phyloP scores from a whole-genome alignment of 2,888 invertebrate genomes.

The Drosophila mettleri region DNA sequence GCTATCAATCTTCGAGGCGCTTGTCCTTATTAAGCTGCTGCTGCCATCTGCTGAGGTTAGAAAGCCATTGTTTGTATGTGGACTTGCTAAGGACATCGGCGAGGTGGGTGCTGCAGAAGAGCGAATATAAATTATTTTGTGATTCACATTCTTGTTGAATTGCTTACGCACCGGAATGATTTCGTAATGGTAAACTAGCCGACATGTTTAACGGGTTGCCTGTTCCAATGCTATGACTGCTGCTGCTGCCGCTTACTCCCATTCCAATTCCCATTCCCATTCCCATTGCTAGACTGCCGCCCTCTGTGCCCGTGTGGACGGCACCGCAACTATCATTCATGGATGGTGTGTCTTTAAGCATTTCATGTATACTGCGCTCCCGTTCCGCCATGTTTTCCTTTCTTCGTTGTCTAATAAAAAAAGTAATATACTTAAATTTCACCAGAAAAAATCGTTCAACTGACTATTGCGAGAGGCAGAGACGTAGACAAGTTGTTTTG shows the following conservation, averaged over 20 bases:
- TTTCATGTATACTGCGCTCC: constrained; percentile 89
- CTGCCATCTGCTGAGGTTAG: constrained; percentile 71
- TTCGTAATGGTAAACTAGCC: constrained; percentile 90
- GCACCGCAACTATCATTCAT: constrained; percentile 91
- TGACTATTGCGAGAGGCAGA: constrained; percentile 23
- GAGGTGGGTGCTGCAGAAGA: constrained; percentile 85
- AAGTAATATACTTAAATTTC: constrained; percentile 27
- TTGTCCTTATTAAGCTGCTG: constrained; percentile 79
- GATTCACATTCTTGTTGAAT: background rate
- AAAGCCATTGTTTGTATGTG: constrained; percentile 69
- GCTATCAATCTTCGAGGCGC: constrained; percentile 93
- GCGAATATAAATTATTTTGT: background rate
- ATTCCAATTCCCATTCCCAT: constrained; percentile 43
- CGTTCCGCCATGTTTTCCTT: constrained; percentile 73
- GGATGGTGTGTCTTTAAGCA: constrained; percentile 93
- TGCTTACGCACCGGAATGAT: constrained; percentile 87
- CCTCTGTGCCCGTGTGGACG: constrained; percentile 90
- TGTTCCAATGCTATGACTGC: constrained; percentile 57
- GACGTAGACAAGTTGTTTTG: constrained; percentile 7
- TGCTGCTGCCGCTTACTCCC: constrained; percentile 56
- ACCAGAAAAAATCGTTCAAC: constrained; percentile 49
- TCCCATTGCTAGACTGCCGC: constrained; percentile 47
- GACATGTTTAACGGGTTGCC: constrained; percentile 88
- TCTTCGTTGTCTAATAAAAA: constrained; percentile 29
- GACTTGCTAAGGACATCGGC: constrained; percentile 85